phyloP scores from a whole-genome alignment of 2,797 vertebrate genomes.

The Urophycis tenuis region DNA sequence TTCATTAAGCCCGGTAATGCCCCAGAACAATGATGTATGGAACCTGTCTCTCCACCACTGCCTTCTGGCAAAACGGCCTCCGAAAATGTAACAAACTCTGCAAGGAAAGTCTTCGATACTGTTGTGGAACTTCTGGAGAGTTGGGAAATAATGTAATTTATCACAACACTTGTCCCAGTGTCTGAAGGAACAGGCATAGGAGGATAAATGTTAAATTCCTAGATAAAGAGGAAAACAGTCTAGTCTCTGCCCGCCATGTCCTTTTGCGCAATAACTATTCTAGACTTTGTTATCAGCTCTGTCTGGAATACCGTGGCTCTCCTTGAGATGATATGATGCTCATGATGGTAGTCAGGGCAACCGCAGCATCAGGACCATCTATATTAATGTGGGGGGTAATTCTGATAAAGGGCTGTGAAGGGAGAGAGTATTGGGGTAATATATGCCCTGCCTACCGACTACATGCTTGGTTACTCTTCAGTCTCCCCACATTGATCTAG shows the following conservation, averaged over 20 bases:
- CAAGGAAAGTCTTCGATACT: conserved; percentile 48
- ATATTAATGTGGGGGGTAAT: not conserved
- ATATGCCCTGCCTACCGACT: too few species aligned
- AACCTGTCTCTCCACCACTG: conserved; percentile 58
- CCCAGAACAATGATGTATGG: conserved; percentile 71
- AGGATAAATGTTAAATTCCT: not conserved
- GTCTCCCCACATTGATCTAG: too few species aligned
- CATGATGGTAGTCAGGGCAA: not conserved
- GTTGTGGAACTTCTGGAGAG: conserved; percentile 40
- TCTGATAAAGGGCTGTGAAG: not conserved
- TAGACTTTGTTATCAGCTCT: not conserved
- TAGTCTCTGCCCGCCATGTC: not conserved
- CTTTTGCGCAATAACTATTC: not conserved
- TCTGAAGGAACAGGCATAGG: not conserved
- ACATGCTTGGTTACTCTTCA: too few species aligned
- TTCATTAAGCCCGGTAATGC: conserved; percentile 74
- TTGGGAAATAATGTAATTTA: conserved; percentile 10
- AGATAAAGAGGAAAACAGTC: too few species aligned
- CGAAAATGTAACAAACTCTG: conserved; percentile 52
- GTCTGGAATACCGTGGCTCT: not conserved
- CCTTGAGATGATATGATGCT: not conserved
- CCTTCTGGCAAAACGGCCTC: conserved; percentile 63
- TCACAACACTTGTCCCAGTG: not conserved
- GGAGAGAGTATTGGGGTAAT: not conserved
- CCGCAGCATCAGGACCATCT: not conserved